Base-by-base conservation (phyloP, 2,797 vertebrate species). In the Paguma larvata region DNA sequence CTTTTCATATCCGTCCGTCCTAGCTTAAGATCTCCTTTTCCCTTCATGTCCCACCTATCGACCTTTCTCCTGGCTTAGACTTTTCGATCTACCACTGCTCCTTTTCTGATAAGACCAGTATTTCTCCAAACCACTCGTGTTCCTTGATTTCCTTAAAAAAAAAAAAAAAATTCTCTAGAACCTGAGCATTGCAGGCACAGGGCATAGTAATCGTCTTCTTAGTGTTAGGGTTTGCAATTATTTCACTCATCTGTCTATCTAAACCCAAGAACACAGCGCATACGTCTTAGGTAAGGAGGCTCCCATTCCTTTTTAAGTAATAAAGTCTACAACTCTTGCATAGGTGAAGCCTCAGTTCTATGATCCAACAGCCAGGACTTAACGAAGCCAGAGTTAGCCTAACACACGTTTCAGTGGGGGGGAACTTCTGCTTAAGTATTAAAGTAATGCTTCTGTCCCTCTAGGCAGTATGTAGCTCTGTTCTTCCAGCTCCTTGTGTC, bases 321-420 rank as follows among this genome's bases (percentile, higher is more conserved):
- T 59, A 84, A 97, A 88, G 63, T 53, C 32, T 87, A 46, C 41
- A 75, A 59, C 3, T 95, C 41, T 91, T 91, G 32, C 44, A 62
- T 21, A 87, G 70, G 8, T 30, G 25, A 95, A 93, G 51, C 84
- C 46, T 78, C 6, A 51, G 21, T n/a, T 92, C 23, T 48, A 46
- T 16, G 51, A 93, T 21, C 59, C 89, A 85, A 83, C 2, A 23
- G 65, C 10, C 15, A 11, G 59, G 80, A 68, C 3, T 2, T 92
- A 77, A 72, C 79, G 94, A 79, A 78, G 11, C 62, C 68, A 78
- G 46, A 87, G 34, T 59, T 87, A 89, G 82, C 2, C 2, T 1
- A 62, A 82, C 15, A 32, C n/a, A 0, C 12, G 44, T 51, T 68
- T 85, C 59, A 21, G 51, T 6, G 27, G 0, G 15, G 19, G 85